These are phyloP conservation scores for Pandion haliaetus DNA, from an alignment of 2,113 vertebrate genomes.

Conservation along the genomic window DNA sequence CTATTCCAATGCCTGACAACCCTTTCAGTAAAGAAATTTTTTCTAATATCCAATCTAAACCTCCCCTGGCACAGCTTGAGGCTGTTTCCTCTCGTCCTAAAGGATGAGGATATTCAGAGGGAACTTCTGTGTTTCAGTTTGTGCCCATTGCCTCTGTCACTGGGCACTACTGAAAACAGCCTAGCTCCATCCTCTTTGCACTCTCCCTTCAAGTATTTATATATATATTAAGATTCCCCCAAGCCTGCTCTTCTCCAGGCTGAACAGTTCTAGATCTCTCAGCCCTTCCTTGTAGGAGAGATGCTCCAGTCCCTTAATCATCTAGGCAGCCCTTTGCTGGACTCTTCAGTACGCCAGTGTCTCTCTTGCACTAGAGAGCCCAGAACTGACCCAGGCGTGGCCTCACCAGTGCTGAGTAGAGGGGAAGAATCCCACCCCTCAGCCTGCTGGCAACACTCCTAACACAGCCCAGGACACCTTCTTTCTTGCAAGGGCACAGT, in stretches of 20 bases:
- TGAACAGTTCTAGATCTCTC: neutral
- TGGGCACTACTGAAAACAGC: neutral
- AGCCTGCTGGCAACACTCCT: neutral
- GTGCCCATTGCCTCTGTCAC: neutral
- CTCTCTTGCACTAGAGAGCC: neutral
- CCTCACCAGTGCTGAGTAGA: neutral
- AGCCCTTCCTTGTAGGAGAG: neutral
- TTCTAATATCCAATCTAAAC: too few species aligned
- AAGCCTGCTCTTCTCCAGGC: neutral
- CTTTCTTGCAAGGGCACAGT: neutral
- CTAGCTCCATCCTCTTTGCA: neutral
- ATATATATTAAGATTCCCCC: neutral
- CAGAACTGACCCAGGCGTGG: neutral
- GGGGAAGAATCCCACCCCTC: neutral
- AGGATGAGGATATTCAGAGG: neutral
- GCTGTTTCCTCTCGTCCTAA: too few species aligned
- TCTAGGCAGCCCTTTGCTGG: neutral
- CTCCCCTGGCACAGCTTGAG: too few species aligned
- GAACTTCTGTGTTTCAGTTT: neutral
- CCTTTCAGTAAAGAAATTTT: too few species aligned
- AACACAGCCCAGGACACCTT: neutral
- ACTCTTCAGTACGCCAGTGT: neutral
- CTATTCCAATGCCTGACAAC: too few species aligned
- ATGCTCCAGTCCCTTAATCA: neutral
- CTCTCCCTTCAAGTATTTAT: neutral